Evolutionary conservation across 2,113 vertebrate species (phyloP).

Genomic region (Pycnonotus jocosus): DNA sequence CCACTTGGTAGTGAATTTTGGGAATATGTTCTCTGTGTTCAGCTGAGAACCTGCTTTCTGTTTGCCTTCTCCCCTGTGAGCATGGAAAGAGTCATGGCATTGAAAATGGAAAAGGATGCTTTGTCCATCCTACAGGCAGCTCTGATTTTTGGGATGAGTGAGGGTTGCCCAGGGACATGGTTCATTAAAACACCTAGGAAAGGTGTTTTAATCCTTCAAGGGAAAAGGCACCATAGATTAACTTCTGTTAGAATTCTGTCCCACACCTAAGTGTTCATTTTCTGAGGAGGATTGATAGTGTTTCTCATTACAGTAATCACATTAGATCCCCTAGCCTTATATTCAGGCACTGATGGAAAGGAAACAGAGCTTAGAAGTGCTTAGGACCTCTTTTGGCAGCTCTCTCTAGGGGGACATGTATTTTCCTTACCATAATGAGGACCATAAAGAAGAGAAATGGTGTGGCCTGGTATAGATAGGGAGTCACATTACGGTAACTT

Average conservation of each 20-base stretch:
- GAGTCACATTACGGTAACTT: slow-evolving; percentile 51
- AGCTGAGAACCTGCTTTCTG: neutral
- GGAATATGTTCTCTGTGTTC: neutral
- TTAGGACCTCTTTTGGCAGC: neutral
- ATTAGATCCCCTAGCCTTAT: neutral
- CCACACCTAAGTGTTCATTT: neutral
- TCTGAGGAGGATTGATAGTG: neutral
- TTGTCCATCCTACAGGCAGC: neutral
- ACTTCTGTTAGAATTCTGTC: neutral
- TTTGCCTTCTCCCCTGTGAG: neutral
- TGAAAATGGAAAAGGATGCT: neutral
- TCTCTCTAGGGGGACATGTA: neutral
- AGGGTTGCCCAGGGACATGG: neutral
- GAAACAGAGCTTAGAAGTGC: neutral
- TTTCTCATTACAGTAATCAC: neutral
- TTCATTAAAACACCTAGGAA: neutral
- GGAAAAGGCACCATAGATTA: neutral
- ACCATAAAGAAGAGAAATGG: slow-evolving; percentile 36
- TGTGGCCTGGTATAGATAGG: neutral
- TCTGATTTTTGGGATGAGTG: neutral
- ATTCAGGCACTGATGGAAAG: neutral
- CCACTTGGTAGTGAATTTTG: neutral
- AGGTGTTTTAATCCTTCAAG: neutral
- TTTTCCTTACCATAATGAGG: slow-evolving; percentile 51
- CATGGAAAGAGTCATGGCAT: neutral